Conservation (phyloP, 2,113 vertebrate genomes). For the Hipposideros armiger region DNA sequence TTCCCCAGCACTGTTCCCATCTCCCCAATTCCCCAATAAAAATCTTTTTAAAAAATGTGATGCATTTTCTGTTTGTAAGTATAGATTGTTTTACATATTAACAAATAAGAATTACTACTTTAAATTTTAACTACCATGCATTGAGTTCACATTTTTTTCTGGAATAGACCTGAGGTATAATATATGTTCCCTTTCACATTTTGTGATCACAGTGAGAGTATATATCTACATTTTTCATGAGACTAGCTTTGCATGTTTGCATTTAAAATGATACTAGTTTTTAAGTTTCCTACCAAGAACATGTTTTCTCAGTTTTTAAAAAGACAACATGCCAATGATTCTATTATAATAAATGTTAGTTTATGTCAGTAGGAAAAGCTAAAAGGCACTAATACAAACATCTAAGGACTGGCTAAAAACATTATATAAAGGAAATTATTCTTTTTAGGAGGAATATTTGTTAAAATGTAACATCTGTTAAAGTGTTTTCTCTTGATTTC, state of each 20-base stretch:
- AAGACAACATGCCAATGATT: background rate
- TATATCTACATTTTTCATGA: background rate
- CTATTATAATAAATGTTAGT: background rate
- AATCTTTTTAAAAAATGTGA: background rate
- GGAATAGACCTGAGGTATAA: background rate
- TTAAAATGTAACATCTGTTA: conserved; percentile 9
- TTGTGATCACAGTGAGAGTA: background rate
- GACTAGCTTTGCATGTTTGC: background rate
- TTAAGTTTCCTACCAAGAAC: background rate
- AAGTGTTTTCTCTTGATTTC: background rate
- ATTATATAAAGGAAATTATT: background rate
- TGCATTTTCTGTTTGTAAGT: background rate
- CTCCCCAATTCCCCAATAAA: too few relatives aligned
- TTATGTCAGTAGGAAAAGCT: background rate
- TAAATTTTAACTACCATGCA: background rate
- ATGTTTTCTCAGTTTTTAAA: background rate
- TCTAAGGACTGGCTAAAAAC: background rate
- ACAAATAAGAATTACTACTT: background rate
- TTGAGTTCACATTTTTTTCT: background rate
- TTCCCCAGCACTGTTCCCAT: too few relatives aligned
- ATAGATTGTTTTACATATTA: background rate
- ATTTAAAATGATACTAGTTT: background rate
- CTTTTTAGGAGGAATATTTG: background rate
- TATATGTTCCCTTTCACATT: background rate
- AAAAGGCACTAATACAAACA: background rate